Percentiles rank a stretch among this genome's conserved stretches.
phyloP scores from a whole-genome alignment of 2,113 vertebrate species.

The Thamnaconus septentrionalis region DNA sequence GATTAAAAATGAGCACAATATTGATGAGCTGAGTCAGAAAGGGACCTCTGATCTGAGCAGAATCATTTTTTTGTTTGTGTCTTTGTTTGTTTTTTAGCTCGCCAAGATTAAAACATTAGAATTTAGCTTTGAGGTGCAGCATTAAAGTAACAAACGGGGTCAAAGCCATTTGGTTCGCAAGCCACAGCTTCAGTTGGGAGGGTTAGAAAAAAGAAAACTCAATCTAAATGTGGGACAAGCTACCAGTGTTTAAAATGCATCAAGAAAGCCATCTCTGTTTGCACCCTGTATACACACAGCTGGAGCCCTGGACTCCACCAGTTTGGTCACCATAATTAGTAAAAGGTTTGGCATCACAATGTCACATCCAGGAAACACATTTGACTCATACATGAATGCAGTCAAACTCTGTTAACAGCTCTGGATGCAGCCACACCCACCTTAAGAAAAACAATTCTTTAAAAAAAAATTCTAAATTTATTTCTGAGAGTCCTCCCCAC shows the following conservation, averaged over 20 bases:
- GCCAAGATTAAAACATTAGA: constrained; percentile 3
- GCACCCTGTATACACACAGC: constrained; percentile 64
- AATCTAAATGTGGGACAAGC: constrained; percentile 68
- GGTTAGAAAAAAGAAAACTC: background rate
- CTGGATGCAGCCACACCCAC: constrained; percentile 39
- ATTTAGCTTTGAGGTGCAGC: background rate
- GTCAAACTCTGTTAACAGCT: constrained; percentile 23
- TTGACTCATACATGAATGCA: constrained; percentile 21
- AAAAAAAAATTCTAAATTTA: constrained; percentile 22
- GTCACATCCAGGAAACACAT: constrained; percentile 6
- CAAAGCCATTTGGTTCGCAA: constrained; percentile 21
- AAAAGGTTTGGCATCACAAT: background rate
- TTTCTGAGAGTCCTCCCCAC: too few species aligned
- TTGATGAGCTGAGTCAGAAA: background rate
- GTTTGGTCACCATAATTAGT: constrained; percentile 21
- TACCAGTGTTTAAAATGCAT: constrained; percentile 57
- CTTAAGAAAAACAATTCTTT: constrained; percentile 33
- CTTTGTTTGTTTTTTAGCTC: background rate
- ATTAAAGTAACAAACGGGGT: background rate
- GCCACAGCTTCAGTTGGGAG: background rate
- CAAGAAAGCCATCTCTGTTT: constrained; percentile 55
- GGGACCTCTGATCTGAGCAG: constrained; percentile 9
- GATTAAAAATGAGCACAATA: too few species aligned
- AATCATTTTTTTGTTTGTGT: background rate
- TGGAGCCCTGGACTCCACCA: constrained; percentile 27